These are phyloP conservation scores for Semotilus atromaculatus DNA, from an alignment of 2,797 vertebrate genomes.

Conservation along the genomic window DNA sequence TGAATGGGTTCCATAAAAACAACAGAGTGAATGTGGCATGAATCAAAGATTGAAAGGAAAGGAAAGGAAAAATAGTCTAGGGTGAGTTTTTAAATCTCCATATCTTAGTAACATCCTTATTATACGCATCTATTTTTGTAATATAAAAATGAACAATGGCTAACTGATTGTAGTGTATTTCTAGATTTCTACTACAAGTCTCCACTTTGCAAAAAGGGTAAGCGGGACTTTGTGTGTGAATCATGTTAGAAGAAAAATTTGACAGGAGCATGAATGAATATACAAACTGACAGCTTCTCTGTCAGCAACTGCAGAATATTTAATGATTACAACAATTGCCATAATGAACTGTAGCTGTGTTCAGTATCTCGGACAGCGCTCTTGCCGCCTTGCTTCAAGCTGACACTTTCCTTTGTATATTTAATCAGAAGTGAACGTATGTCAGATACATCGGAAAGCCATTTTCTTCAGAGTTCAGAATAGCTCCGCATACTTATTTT, in stretches of 20 bases:
- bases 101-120: neutral
- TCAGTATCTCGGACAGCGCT: neutral
- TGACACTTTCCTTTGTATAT: slow-evolving; percentile 6
- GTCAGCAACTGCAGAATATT: neutral
- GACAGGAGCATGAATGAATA: slow-evolving; percentile 19
- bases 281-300: neutral
- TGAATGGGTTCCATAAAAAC: neutral
- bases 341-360: slow-evolving; percentile 5
- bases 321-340: slow-evolving; percentile 12
- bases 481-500: neutral
- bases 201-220: neutral
- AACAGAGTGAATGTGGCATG: neutral
- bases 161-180: neutral
- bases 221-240: neutral
- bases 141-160: neutral
- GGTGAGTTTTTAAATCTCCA: neutral
- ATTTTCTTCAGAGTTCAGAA: slow-evolving; percentile 3
- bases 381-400: slow-evolving; percentile 4
- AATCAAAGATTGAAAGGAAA: neutral
- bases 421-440: slow-evolving; percentile 15
- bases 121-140: neutral
- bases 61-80: too few relatives aligned
- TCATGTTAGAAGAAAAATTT: neutral
- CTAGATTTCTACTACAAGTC: neutral
- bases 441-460: slow-evolving; percentile 25